phyloP scores from a whole-genome alignment of 2,113 vertebrate species.

The Choloepus hoffmanni region DNA sequence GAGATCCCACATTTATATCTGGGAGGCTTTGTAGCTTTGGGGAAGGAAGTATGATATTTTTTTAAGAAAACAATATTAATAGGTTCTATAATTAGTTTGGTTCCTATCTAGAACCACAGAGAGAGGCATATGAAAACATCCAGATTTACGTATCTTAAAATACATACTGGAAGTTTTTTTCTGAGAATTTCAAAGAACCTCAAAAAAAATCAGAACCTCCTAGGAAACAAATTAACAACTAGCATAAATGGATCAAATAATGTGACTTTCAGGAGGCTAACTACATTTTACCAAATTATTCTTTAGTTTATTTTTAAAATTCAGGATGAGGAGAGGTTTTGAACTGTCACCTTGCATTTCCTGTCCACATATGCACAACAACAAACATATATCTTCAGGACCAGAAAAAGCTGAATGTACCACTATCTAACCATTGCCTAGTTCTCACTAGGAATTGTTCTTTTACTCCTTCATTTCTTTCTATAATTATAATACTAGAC shows the following conservation, averaged over 20 bases:
- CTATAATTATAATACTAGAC: background rate
- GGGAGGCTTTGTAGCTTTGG: constrained; percentile 89
- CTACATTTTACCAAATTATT: background rate
- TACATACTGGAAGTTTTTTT: background rate
- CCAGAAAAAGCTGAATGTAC: background rate
- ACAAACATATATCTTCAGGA: background rate
- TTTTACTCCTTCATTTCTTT: background rate
- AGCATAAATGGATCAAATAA: background rate
- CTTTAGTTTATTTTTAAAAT: constrained; percentile 42
- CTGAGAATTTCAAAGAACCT: constrained; percentile 2
- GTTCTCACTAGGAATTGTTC: background rate
- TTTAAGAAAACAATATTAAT: background rate
- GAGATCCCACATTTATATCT: constrained; percentile 93
- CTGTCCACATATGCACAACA: background rate
- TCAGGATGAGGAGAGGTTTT: background rate
- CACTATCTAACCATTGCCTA: background rate
- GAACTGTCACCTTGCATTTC: background rate
- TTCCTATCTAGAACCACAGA: constrained; percentile 32
- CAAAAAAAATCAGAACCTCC: background rate
- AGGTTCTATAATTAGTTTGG: background rate
- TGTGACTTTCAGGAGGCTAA: background rate
- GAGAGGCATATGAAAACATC: background rate
- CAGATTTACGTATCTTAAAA: background rate
- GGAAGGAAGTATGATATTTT: constrained; percentile 65
- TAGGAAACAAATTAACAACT: background rate